Conservation (phyloP, 2,113 vertebrate species). For the Aptenodytes patagonicus region DNA sequence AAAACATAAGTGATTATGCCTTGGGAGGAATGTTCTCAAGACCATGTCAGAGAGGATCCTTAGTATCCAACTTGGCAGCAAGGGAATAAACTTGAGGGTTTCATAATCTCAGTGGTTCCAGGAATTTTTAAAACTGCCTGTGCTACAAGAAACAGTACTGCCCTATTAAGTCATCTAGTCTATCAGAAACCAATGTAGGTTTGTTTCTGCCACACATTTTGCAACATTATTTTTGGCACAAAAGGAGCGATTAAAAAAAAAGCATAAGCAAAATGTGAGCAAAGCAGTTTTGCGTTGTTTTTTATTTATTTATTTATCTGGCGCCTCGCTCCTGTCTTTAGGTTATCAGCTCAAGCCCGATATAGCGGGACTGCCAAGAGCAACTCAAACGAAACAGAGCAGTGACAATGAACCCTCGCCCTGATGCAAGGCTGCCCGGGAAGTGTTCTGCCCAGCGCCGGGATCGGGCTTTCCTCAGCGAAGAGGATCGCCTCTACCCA, state of each 20-base stretch:
- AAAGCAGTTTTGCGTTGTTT: not conserved
- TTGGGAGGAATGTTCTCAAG: not conserved
- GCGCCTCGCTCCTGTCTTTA: not conserved
- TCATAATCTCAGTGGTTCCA: conserved; percentile 3
- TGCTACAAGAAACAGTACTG: not conserved
- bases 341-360: not conserved
- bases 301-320: not conserved
- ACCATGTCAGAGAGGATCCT: not conserved
- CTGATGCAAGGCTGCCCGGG: not conserved
- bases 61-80: not conserved
- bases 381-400: not conserved
- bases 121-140: conserved; percentile 33
- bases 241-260: not conserved
- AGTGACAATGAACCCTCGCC: not conserved
- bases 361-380: not conserved
- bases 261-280: not conserved
- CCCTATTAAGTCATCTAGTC: not conserved
- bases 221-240: conserved; percentile 2
- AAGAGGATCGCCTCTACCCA: not conserved
- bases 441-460: not conserved
- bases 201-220: not conserved
- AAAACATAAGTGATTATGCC: not conserved
- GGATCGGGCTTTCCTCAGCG: not conserved
- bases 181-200: not conserved
- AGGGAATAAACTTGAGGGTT: conserved; percentile 9